These are phyloP conservation scores for Smutsia gigantea DNA, from an alignment of 2,797 vertebrate species.

Conservation along the genomic window DNA sequence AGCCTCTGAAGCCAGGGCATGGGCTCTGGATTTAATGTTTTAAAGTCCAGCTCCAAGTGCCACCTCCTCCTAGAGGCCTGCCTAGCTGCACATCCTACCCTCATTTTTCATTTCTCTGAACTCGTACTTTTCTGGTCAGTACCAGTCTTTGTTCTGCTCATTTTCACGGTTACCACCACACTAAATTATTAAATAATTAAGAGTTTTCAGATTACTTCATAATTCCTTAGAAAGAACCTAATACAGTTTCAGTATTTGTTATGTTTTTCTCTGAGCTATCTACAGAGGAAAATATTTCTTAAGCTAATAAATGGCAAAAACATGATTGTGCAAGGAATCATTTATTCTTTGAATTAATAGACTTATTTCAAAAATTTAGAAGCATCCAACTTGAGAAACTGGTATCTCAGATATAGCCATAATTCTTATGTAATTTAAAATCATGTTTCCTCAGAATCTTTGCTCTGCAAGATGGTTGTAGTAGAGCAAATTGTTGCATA, in stretches of 20 bases:
- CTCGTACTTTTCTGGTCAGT: background rate
- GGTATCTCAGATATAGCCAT: background rate
- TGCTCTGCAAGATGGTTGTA: background rate
- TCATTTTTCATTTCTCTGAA: background rate
- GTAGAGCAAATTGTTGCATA: constrained; percentile 22
- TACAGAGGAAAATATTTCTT: constrained; percentile 20
- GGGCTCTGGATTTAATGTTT: background rate
- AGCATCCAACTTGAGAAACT: constrained; percentile 41
- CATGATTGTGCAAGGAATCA: background rate
- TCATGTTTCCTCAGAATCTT: background rate
- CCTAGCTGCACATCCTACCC: background rate
- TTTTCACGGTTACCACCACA: background rate
- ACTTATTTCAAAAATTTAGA: constrained; percentile 39
- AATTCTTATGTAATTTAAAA: constrained; percentile 35
- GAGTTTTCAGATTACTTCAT: background rate
- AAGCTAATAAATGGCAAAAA: constrained; percentile 57
- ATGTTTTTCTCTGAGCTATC: background rate
- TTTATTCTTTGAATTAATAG: constrained; percentile 45
- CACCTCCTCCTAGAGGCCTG: background rate
- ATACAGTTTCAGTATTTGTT: background rate
- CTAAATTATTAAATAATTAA: background rate
- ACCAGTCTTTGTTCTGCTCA: background rate
- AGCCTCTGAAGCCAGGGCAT: background rate
- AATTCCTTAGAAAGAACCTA: constrained; percentile 35
- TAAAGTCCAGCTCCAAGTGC: background rate